These are phyloP conservation scores for Cydia pomonella DNA, from an alignment of 1,140 invertebrate species.

Conservation along the genomic window DNA sequence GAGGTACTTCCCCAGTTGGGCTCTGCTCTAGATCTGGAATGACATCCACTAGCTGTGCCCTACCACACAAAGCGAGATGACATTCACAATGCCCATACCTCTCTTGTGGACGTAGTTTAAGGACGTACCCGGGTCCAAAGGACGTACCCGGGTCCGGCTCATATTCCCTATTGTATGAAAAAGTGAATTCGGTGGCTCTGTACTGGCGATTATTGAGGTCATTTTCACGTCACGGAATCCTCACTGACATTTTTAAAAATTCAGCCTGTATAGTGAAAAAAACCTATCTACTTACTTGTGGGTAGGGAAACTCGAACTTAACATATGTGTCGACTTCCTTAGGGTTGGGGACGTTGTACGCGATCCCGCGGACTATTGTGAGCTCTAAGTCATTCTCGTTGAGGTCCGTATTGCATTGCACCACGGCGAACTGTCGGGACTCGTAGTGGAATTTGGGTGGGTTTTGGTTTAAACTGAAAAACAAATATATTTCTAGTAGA, in stretches of 20 bases:
- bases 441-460: constrained; percentile 97
- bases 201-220: constrained; percentile 78
- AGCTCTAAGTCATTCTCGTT: constrained; percentile 95
- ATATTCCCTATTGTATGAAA: too few species aligned
- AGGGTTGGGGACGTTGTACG: constrained; percentile 91
- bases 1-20: too few species aligned
- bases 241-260: not conserved
- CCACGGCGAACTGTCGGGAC: constrained; percentile 92
- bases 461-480: constrained; percentile 75
- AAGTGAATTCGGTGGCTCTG: too few species aligned
- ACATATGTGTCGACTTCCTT: constrained; percentile 97
- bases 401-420: constrained; percentile 96
- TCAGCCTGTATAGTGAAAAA: not conserved
- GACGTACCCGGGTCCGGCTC: too few species aligned
- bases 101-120: too few species aligned
- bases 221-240: too few species aligned
- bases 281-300: constrained; percentile 83
- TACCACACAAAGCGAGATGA: too few species aligned
- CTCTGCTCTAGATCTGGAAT: too few species aligned
- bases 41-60: too few species aligned
- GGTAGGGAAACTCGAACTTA: constrained; percentile 95
- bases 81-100: too few species aligned
- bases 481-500: not conserved
- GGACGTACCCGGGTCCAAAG: too few species aligned
- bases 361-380: constrained; percentile 92